Conservation (phyloP, 2,113 vertebrate genomes). For the Paradisaea rubra region DNA sequence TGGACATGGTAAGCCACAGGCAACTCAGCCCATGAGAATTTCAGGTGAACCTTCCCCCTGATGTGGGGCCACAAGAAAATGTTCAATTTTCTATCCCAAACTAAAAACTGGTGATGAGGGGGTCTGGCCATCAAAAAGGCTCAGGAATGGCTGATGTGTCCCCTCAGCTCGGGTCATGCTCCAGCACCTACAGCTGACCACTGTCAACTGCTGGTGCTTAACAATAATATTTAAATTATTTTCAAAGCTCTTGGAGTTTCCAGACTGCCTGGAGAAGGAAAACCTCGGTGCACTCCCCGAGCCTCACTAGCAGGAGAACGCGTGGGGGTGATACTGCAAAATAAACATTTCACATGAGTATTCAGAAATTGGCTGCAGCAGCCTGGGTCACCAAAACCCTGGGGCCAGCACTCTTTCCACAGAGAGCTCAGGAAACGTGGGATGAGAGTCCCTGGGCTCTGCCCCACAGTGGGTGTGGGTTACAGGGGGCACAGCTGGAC, state of each 20-base stretch:
- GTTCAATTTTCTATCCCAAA: background rate
- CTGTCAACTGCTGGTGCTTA: background rate
- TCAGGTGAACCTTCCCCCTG: background rate
- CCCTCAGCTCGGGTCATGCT: background rate
- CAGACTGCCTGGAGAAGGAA: background rate
- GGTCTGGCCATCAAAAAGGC: background rate
- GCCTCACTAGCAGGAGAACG: background rate
- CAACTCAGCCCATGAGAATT: background rate
- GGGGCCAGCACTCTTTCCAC: background rate
- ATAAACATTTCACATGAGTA: constrained; percentile 29
- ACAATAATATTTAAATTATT: background rate
- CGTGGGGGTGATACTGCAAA: background rate
- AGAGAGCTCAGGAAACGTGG: background rate
- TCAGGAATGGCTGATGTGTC: background rate
- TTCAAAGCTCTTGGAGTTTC: background rate
- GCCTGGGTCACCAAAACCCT: background rate
- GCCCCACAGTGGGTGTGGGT: background rate
- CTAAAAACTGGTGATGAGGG: background rate
- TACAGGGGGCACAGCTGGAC: fast-evolving
- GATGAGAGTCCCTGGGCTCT: background rate
- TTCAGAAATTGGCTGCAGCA: constrained; percentile 25
- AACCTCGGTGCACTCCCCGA: fast-evolving
- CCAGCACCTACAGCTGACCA: constrained; percentile 1
- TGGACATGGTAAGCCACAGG: background rate
- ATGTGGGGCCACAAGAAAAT: background rate